A percentile compares a stretch with the other conserved stretches of the same genome.
Conservation (phyloP, 2,113 vertebrate genomes). For the Psittacus erithacus region DNA sequence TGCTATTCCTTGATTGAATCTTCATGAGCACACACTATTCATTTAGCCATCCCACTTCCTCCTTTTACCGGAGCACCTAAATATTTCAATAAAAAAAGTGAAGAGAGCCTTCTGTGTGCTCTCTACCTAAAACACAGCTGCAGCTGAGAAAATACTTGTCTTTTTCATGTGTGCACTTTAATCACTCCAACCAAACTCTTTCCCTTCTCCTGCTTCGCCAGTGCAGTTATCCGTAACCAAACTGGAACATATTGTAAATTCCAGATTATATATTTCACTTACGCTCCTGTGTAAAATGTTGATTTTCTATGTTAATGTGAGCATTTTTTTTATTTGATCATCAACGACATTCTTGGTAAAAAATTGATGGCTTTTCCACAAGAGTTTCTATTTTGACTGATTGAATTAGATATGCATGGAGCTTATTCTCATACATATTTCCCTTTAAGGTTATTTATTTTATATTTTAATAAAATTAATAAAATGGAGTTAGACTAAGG, state of each 20-base stretch:
- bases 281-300: not conserved
- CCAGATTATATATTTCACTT: slow-evolving; percentile 2
- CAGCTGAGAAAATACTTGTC: slow-evolving; percentile 70
- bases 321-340: not conserved
- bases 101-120: slow-evolving; percentile 67
- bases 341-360: not conserved
- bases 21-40: slow-evolving; percentile 42
- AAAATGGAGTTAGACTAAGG: not conserved
- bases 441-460: not conserved
- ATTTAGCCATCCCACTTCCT: slow-evolving; percentile 65
- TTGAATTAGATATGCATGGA: not conserved
- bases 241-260: slow-evolving; percentile 23
- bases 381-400: not conserved
- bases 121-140: slow-evolving; percentile 66
- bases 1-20: slow-evolving; percentile 59
- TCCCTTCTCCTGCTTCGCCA: slow-evolving; percentile 20
- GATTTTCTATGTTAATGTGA: not conserved
- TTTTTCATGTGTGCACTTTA: slow-evolving; percentile 66
- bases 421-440: not conserved
- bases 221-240: slow-evolving; percentile 10
- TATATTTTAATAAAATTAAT: not conserved
- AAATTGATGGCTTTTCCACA: not conserved
- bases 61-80: slow-evolving; percentile 50
- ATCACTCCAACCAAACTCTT: not conserved
- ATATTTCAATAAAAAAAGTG: slow-evolving; percentile 64